A percentile compares a stretch with the other conserved stretches of the same genome.
Conservation (phyloP, 2,797 vertebrate genomes). For the Sebastolobus altivelis region DNA sequence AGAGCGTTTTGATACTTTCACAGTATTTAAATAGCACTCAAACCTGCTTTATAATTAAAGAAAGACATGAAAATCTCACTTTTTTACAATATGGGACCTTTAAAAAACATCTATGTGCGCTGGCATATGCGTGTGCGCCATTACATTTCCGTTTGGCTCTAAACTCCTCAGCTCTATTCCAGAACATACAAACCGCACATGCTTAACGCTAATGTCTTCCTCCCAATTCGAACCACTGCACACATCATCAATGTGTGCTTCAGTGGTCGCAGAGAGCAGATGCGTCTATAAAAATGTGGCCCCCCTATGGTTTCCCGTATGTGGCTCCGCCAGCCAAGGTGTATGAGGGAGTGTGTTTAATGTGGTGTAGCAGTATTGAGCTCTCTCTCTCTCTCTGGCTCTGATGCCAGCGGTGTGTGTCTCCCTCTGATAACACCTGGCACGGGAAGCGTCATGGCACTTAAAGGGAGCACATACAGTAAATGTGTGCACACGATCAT, state of each 20-base stretch:
- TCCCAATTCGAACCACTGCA: conserved; percentile 38
- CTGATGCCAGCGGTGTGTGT: conserved; percentile 56
- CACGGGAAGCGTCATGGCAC: conserved; percentile 45
- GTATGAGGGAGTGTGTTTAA: conserved; percentile 74
- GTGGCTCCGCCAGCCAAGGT: conserved; percentile 60
- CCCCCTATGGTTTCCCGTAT: conserved; percentile 71
- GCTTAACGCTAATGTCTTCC: conserved; percentile 63
- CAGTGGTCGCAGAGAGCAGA: conserved; percentile 72
- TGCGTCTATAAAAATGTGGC: conserved; percentile 73
- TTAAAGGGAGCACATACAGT: conserved; percentile 53
- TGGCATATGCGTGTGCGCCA: background rate
- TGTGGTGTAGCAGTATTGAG: conserved; percentile 74
- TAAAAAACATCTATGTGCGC: conserved; percentile 7
- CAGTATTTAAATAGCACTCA: no score
- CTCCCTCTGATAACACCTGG: conserved; percentile 69
- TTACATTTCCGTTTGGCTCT: conserved; percentile 42
- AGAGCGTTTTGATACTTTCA: no score
- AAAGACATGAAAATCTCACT: no score
- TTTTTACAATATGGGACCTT: background rate
- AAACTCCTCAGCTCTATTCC: conserved; percentile 19
- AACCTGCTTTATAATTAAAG: no score
- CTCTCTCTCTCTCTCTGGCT: conserved; percentile 43
- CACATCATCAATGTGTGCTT: conserved; percentile 57
- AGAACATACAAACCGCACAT: conserved; percentile 46
- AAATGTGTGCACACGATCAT: conserved; percentile 10